Base-by-base conservation (phyloP, 2,113 vertebrate species). In the Potamarius usumacintae region DNA sequence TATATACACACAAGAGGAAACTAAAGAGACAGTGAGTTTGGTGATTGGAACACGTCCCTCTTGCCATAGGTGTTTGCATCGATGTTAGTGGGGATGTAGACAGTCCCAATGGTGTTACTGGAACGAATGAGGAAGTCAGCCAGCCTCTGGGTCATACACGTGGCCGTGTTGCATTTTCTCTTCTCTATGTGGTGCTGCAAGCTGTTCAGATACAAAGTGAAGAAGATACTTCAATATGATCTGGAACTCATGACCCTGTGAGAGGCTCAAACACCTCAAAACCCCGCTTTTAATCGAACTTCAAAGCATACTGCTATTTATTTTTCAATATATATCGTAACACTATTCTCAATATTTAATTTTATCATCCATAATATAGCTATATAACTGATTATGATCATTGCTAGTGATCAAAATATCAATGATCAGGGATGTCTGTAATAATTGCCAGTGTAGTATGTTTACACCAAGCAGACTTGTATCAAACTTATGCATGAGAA, bases 1-100 rank as follows among this genome's bases (percentile, higher is more conserved):
- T 82, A 9, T 17, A 67, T 48, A 18, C 12, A 48, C 30, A 52
- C 27, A 60, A 34, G 22, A 52, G 27, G 11, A 42, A 30, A 90
- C 92, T 97, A 97, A 62, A 96, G 92, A 74, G 91, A 92, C 48
- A 95, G 85, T 18, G 90, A 94, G 72, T 58, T 91, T 22, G 86
- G 85, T 2, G 91, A 88, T 85, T 91, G 92, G 27, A 18, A 90
- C 1, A 92, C 84, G 77, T 95, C 95, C 90, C 97, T 96, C 89
- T 97, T 99, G 27, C 97, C 97, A 0, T 97, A 98, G 0, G 97
- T 94, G 85, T 91, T 93, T 34, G 97, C 95, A 5, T 97, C 97
- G 81, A 98, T 96, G 1, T 98, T 95, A 0, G 96, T 98, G 0
- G 96, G 96, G 0, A 93, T 87, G 5, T 96, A 96, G 7, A 97